Evolutionary conservation across 2,888 invertebrate species (phyloP).

Genomic region (Drosophila testacea): DNA sequence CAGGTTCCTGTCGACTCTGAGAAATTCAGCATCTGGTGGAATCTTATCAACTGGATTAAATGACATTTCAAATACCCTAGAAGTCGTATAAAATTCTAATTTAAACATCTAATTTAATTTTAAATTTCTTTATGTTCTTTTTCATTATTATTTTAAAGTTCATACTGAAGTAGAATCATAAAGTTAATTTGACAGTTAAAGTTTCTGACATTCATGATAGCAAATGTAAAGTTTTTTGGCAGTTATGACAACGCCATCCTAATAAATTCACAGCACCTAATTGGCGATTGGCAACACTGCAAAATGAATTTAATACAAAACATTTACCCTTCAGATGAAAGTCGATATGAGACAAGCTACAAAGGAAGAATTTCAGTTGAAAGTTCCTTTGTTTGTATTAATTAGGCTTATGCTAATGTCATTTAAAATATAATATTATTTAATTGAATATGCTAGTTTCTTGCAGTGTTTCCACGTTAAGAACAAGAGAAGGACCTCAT

Average conservation of each 20-base stretch:
- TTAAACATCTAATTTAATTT: too few relatives aligned
- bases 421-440: background rate
- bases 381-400: background rate
- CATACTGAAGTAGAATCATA: background rate
- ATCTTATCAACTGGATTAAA: background rate
- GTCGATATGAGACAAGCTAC: background rate
- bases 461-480: background rate
- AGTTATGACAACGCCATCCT: background rate
- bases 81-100: too few relatives aligned
- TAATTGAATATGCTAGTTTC: background rate
- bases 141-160: background rate
- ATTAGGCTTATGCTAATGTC: background rate
- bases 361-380: background rate
- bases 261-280: background rate
- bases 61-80: background rate
- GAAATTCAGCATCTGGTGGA: background rate
- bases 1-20: conserved; percentile 2
- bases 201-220: background rate
- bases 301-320: background rate
- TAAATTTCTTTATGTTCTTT: too few relatives aligned
- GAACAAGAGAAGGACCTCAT: too few relatives aligned
- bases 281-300: background rate
- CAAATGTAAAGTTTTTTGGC: background rate
- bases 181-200: background rate
- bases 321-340: background rate